Conservation (phyloP, 1,140 invertebrate species). For the Diachasmimorpha longicaudata region DNA sequence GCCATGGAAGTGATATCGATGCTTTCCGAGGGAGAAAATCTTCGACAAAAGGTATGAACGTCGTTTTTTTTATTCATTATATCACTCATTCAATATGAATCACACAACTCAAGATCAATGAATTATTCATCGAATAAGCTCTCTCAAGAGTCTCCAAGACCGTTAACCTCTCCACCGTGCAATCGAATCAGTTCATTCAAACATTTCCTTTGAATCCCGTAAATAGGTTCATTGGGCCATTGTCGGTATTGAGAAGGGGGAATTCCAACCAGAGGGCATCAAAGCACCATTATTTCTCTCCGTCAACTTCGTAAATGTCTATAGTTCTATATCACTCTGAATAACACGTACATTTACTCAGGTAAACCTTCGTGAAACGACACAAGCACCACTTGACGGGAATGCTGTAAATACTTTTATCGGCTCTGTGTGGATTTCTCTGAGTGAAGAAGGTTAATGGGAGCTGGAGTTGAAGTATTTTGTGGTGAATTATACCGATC, state of each 20-base stretch:
- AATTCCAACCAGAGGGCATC: constrained; percentile 5
- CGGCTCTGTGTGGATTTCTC: neutral
- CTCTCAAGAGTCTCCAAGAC: neutral
- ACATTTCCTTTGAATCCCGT: neutral
- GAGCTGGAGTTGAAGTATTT: neutral
- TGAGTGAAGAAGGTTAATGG: neutral
- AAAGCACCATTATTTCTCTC: constrained; percentile 26
- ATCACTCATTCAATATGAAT: too few relatives aligned
- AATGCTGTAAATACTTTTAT: constrained; percentile 1
- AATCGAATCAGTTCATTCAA: neutral
- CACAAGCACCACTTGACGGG: neutral
- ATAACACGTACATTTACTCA: neutral
- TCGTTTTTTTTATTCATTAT: too few relatives aligned
- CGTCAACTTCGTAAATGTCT: constrained; percentile 24
- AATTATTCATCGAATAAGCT: neutral
- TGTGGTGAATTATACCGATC: too few relatives aligned
- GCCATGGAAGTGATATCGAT: too few relatives aligned
- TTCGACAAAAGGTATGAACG: too few relatives aligned
- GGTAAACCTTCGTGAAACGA: constrained; percentile 3
- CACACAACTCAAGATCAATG: neutral
- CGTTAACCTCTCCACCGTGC: neutral
- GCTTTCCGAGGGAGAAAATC: too few relatives aligned
- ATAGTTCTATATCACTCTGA: neutral
- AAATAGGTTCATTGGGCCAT: neutral
- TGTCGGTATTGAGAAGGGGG: neutral